Base-by-base conservation (phyloP, 2,888 invertebrate genomes). In the Platypus cylindrus region DNA sequence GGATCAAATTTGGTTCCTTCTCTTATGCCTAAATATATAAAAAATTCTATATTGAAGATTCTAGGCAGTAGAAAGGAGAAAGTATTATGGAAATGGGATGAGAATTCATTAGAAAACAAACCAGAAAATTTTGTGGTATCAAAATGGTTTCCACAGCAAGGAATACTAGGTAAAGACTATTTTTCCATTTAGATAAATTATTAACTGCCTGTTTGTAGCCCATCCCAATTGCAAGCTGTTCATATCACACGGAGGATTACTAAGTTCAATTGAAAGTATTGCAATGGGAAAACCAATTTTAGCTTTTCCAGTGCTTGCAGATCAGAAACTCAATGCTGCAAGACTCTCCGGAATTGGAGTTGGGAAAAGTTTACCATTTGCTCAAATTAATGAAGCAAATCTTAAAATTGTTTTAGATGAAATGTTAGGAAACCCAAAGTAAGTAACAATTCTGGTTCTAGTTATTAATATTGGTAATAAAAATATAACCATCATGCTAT, bases 61-160 rank as follows among this genome's bases (percentile, higher is more conserved):
- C 70, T 80, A 33, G 60, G 66, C 1, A 64, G 63, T 40, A 48
- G 78, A 0, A 73, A 75, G 40, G 72, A 76, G 42, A 70, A 67
- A 5, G 68, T 80, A 1, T 49, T 80, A 15, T 77, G 76, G 77
- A 79, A 79, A 59, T 79, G 75, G 73, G 75, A 78, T 45, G 67
- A 68, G 1, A 64, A 69, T 15, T 35, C 36, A 16, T 38, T 54
- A 12, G 48, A 50, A n/a, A 46, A 47, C 25, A 43, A 48, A 23
- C 59, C 62, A 2, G 41, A 48, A 8, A 66, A 67, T 45, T 54
- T 71, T 0, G 55, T 55, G 44, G 48, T 62, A 8, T 44, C 41
- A 4, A 51, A 47, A 24, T 56, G 56, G 56, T 41, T 55, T 25
- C 55, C 56, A 15, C 56, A 57, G 39, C 43, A 49, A 18, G 55